Percentiles rank a stretch among this genome's conserved stretches.
Conservation (phyloP, 1,140 invertebrate species). For the Brachionus calyciflorus region DNA sequence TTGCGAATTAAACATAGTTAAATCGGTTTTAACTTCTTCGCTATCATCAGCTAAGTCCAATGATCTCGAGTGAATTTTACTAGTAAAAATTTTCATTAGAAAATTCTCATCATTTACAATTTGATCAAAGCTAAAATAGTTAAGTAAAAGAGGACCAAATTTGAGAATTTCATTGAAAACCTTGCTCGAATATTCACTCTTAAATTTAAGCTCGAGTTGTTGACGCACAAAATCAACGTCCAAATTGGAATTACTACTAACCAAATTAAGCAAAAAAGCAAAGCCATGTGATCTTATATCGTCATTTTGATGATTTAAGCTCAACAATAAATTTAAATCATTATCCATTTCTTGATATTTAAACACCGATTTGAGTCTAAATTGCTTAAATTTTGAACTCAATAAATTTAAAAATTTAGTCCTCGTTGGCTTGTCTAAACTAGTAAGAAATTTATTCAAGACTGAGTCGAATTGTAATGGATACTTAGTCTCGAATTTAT, state of each 20-base stretch:
- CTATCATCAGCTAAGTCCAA: background rate
- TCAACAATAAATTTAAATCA: constrained; percentile 38
- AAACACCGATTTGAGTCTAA: constrained; percentile 7
- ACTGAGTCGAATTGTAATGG: constrained; percentile 9
- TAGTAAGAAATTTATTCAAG: constrained; percentile 18
- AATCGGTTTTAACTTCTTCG: constrained; percentile 1
- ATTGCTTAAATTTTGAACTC: constrained; percentile 1
- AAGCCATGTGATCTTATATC: constrained; percentile 3
- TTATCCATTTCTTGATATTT: constrained; percentile 33
- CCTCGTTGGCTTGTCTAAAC: background rate
- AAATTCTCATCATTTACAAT: background rate
- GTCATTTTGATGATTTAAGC: constrained; percentile 27
- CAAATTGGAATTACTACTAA: background rate
- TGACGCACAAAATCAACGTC: constrained; percentile 20
- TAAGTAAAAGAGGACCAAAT: constrained; percentile 28
- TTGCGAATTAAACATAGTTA: background rate
- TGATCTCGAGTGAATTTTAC: background rate
- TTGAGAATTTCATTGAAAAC: constrained; percentile 23
- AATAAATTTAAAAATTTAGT: constrained; percentile 31
- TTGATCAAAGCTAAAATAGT: constrained; percentile 6
- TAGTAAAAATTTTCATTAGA: constrained; percentile 7
- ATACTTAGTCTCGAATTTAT: constrained; percentile 6
- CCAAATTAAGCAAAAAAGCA: background rate
- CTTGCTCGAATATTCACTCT: background rate
- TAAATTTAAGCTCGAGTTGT: constrained; percentile 21